A percentile compares a stretch with the other conserved stretches of the same genome.
Evolutionary conservation across 2,113 vertebrate species (phyloP).

Genomic region (Labeo rohita): DNA sequence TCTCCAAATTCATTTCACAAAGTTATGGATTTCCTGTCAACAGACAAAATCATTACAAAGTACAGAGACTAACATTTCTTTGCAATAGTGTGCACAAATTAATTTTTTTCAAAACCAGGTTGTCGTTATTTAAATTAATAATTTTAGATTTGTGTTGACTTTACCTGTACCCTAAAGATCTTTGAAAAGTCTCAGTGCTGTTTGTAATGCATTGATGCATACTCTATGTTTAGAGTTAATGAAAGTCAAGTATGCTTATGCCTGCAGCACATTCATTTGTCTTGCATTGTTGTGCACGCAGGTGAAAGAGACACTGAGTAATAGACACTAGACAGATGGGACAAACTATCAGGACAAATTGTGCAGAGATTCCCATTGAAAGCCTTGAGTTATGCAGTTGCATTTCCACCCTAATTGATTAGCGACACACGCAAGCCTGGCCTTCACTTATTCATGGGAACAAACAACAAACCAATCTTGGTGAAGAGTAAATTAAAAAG

Average conservation of each 20-base stretch:
- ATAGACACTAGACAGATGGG: not conserved
- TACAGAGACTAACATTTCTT: not conserved
- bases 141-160: not conserved
- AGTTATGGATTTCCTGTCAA: not conserved
- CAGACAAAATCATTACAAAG: not conserved
- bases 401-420: slow-evolving; percentile 15
- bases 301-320: not conserved
- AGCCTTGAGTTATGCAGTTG: slow-evolving; percentile 19
- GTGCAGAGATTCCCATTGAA: not conserved
- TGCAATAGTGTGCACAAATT: not conserved
- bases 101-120: not conserved
- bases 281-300: not conserved
- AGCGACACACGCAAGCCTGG: not conserved
- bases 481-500: no score
- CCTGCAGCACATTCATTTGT: not conserved
- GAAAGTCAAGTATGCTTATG: not conserved
- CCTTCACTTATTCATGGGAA: not conserved
- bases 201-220: not conserved
- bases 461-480: not conserved
- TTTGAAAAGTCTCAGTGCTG: not conserved
- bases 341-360: not conserved
- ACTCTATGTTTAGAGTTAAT: not conserved
- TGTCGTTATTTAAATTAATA: not conserved
- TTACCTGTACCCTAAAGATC: not conserved
- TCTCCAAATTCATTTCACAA: no score